Conservation (phyloP, 2,113 vertebrate genomes). For the Eidolon helvum region DNA sequence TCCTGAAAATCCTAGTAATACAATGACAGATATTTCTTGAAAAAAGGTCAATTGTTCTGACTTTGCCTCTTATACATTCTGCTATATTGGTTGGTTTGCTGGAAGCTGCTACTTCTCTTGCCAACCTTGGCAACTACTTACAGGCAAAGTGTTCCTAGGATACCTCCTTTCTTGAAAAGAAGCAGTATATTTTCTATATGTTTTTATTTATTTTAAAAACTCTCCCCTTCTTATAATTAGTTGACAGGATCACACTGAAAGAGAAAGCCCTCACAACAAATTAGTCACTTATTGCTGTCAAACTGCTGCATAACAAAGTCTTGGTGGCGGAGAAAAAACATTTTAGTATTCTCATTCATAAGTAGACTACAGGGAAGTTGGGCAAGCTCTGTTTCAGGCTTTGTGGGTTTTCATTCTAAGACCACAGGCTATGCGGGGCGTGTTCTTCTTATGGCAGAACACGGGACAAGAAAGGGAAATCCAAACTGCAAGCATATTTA, state of each 20-base stretch:
- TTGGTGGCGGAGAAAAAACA: not conserved
- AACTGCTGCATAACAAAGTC: not conserved
- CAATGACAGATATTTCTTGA: not conserved
- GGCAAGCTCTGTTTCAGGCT: not conserved
- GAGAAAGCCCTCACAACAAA: not conserved
- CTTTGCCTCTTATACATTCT: not conserved
- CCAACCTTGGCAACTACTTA: not conserved
- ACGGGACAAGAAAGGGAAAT: not conserved
- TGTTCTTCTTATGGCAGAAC: not conserved
- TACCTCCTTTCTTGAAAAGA: not conserved
- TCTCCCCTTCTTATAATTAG: not conserved
- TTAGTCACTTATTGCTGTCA: not conserved
- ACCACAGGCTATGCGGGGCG: not conserved
- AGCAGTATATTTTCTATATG: not conserved
- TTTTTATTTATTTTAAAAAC: not conserved
- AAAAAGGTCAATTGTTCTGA: not conserved
- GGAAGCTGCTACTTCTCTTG: not conserved
- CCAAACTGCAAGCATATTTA: not conserved
- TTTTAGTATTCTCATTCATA: not conserved
- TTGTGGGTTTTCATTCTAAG: not conserved
- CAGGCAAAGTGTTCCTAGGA: not conserved
- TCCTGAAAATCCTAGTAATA: not conserved
- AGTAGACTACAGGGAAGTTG: not conserved
- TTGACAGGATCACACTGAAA: not conserved
- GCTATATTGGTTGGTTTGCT: not conserved